phyloP scores from a whole-genome alignment of 2,797 vertebrate genomes.

The Clarias laeviceps region DNA sequence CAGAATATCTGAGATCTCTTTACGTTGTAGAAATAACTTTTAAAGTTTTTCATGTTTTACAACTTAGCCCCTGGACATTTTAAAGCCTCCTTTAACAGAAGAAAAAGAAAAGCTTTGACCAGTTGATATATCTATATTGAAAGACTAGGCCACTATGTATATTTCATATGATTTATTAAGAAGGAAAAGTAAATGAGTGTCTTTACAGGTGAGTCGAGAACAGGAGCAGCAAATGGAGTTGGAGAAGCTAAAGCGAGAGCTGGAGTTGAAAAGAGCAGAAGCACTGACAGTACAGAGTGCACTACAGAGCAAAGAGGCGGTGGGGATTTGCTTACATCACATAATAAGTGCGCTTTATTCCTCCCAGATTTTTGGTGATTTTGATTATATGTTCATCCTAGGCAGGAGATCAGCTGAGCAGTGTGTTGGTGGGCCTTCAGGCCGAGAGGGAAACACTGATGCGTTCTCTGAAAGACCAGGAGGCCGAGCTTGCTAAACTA shows the following conservation, averaged over 20 bases:
- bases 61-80: neutral
- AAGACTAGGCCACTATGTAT: neutral
- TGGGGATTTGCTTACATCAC: constrained; percentile 44
- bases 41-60: neutral
- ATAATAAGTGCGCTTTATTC: neutral
- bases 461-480: constrained; percentile 62
- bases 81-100: neutral
- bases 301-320: constrained; percentile 69
- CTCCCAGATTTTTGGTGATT: neutral
- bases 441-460: constrained; percentile 74
- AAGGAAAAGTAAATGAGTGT: neutral
- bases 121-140: neutral
- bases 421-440: constrained; percentile 72
- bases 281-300: constrained; percentile 58
- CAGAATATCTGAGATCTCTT: neutral
- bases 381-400: constrained; percentile 53
- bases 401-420: constrained; percentile 73
- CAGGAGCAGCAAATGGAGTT: constrained; percentile 80
- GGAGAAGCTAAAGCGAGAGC: constrained; percentile 79
- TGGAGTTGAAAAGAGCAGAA: constrained; percentile 71
- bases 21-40: neutral
- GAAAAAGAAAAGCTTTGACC: neutral
- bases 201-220: constrained; percentile 65
- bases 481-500: constrained; percentile 74
- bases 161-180: neutral